Base-by-base conservation (phyloP, 23 tunicate species). In the Styela clava region DNA sequence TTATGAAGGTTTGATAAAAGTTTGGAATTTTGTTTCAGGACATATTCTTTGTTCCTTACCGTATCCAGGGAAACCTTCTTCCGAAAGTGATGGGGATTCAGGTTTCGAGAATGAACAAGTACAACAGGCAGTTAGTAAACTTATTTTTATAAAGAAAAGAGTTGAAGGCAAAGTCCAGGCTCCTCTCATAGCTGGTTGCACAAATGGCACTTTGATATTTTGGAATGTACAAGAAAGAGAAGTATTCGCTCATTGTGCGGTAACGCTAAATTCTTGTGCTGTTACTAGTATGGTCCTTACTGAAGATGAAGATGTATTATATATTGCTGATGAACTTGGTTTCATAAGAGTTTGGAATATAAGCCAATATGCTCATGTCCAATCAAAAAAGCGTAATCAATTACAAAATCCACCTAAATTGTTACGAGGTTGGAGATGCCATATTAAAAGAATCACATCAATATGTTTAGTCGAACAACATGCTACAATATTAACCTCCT, bases 1-100 rank as follows among this genome's bases (percentile, higher is more conserved):
- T 23, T 94, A 88, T 74, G 98, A 94, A 30, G 98, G 98, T 2
- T 33, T 82, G 24, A 85, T 94, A 33, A 88, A 90, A n/a, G 89
- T 94, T 62, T 94, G 98, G 98, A 94, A 94, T 68, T 80, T 88
- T 51, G 70, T 94, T 63, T 94, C 98, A 24, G 95, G 98, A 3
- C 89, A 88, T 67, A 69, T 85, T 2, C 34, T 94, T 1, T 23
- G 84, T 2, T 73, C 84, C 26, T 73, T 94, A 19, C 86, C 86
- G 2, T 78, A 35, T 32, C 89, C 89, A 0, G 35, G 78, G 33
- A 79, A 69, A 31, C 32, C 51, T 83, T 84, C 37, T 79, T 70
- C 24, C 0, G 27, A 24, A 26, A 64, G 44, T 44, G 81, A 76
- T 76, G 81, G 37, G 16, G 81, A 76, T 22, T 76, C 81, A 18